Base-by-base conservation (phyloP, 2,888 invertebrate species). In the Pachycephus smyrnensis region DNA sequence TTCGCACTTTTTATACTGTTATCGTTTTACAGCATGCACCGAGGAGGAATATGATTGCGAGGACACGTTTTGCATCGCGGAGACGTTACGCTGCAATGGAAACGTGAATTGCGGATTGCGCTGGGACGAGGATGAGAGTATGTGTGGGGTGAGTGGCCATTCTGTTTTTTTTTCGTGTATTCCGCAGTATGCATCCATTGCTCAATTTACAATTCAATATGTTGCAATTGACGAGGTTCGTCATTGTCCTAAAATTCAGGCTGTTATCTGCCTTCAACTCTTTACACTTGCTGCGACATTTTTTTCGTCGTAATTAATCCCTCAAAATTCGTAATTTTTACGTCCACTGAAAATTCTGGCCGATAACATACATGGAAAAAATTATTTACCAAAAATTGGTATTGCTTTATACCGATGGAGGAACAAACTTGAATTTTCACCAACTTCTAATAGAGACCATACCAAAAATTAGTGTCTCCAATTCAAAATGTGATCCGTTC, bases 1-100 rank as follows among this genome's bases (percentile, higher is more conserved):
- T 55, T 55, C 23, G 2, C 9, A 6, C 9, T 55, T 23, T 55
- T 55, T 55, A 23, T 2, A 55, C 55, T 55, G 2, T 55, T 55
- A 55, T 55, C 55, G 55, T 55, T 81, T 84, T 88, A n/a, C 87
- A 92, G 94, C 92, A 68, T 93, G 94, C 83, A 90, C 88, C 0
- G 92, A 90, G 0, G 91, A 92, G 1, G 97, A 97, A 86, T 97
- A 96, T 88, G 96, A 97, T 91, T 98, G 98, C 88, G 96, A 97
- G 85, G 98, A 98, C 90, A 94, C 95, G 77, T 96, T 96, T 0
- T 98, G 98, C 92, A 98, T 98, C 82, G 94, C 94, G 55, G 84
- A 83, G 0, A 87, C 90, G 0, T 92, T 98, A 68, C 92, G 91
- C 78, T 98, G 98, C 90, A 96, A 98, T 90, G 89, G 92, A 0